These are phyloP conservation scores for Sanderia malayensis DNA, from an alignment of 30 jellyfish, hydroid and myxozoan species.

Conservation along the genomic window DNA sequence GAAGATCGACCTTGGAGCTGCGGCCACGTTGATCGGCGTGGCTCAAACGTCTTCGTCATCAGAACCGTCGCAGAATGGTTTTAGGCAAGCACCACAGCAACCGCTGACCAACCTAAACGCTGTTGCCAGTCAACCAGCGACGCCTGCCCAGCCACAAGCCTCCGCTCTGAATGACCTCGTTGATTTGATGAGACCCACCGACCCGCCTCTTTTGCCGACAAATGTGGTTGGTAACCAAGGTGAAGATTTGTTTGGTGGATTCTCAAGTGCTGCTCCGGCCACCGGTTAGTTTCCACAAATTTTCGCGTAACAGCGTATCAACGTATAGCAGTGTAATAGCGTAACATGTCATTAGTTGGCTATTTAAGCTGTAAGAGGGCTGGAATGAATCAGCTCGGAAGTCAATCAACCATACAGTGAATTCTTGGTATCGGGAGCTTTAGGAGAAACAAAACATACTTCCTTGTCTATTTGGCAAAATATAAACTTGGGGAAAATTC, in stretches of 20 bases:
- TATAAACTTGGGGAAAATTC: too few species aligned
- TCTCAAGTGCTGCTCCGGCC: constrained; percentile 51
- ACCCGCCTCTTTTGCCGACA: constrained; percentile 61
- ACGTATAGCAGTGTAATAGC: too few species aligned
- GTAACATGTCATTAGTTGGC: too few species aligned
- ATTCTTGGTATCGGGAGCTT: too few species aligned
- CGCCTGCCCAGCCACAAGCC: constrained; percentile 27
- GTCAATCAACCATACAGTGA: too few species aligned
- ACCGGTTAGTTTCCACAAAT: neutral
- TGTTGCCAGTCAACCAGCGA: constrained; percentile 11
- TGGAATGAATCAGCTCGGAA: too few species aligned
- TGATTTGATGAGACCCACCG: constrained; percentile 70
- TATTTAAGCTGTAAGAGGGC: too few species aligned
- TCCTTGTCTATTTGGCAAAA: too few species aligned
- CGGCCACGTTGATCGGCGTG: constrained; percentile 68
- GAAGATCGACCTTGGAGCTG: constrained; percentile 88
- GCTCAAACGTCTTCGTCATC: constrained; percentile 9
- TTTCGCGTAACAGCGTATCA: too few species aligned
- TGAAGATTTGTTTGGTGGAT: constrained; percentile 77
- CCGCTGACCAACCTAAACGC: constrained; percentile 17
- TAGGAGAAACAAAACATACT: too few species aligned
- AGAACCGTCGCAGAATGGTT: neutral
- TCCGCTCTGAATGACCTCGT: constrained; percentile 75
- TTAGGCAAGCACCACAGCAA: constrained; percentile 72
- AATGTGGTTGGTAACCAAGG: constrained; percentile 11